phyloP scores from a whole-genome alignment of 2,888 invertebrate species.

The Amphiduros pacificus region DNA sequence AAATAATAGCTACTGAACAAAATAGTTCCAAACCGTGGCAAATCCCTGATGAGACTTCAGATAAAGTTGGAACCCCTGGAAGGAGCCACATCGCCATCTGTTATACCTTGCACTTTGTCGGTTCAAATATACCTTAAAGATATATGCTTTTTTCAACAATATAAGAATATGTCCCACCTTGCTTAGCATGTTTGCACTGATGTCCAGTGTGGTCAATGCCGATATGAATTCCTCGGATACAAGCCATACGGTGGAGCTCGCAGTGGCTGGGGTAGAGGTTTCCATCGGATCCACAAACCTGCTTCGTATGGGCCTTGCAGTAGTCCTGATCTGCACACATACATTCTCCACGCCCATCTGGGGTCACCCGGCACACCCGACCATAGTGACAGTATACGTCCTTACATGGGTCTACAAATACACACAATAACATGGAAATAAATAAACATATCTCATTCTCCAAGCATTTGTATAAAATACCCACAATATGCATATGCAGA shows the following conservation, averaged over 20 bases:
- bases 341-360: constrained; percentile 65
- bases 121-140: background rate
- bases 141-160: too few relatives aligned
- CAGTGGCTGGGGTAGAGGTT: constrained; percentile 55
- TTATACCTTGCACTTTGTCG: background rate
- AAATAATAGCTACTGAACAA: too few relatives aligned
- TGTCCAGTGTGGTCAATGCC: constrained; percentile 41
- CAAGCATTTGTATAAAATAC: too few relatives aligned
- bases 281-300: constrained; percentile 57
- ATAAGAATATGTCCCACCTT: background rate
- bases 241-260: constrained; percentile 56
- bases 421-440: too few relatives aligned
- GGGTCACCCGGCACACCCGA: constrained; percentile 66
- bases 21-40: too few relatives aligned
- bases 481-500: too few relatives aligned
- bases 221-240: constrained; percentile 46
- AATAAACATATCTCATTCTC: too few relatives aligned
- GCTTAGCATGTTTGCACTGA: constrained; percentile 1
- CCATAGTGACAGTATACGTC: constrained; percentile 69
- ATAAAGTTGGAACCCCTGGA: background rate
- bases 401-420: constrained; percentile 67
- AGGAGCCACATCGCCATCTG: background rate
- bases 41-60: background rate
- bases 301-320: constrained; percentile 47
- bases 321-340: constrained; percentile 62